Evolutionary conservation across 1,140 invertebrate species (phyloP), one percentile per base, ranked within the genome.

Genomic region (Harlomillsia oculata): DNA sequence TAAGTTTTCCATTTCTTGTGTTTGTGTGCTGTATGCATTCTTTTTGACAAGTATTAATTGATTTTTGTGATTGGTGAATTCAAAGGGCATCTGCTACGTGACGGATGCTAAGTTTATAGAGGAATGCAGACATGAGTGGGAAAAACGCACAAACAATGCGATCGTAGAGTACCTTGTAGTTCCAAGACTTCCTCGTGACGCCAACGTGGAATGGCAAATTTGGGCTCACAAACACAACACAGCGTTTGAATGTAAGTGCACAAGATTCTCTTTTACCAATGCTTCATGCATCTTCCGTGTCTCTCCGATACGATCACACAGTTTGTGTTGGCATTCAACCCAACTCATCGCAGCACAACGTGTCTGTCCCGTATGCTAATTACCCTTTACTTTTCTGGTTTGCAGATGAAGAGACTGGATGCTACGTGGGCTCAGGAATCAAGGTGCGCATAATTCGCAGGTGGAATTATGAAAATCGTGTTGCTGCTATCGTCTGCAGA

Each of bases 151-250:
- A n/a, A 87, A 87, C 52, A 89, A 87, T 74, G 83, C 85, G 39
- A 86, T 89, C 61, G 82, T 90, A 59, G 82, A 89, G 74, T 89
- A 85, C 74, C 82, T 90, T 43, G 84, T 92, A 36, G 82, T 93
- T 59, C 77, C 82, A 14, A 78, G 75, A 51, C 73, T 95, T 63
- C 90, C 91, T 0, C 78, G 82, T 26, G 77, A 74, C 68, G 88
- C 87, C n/a, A 74, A 82, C 14, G 81, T 94, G 3, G 89, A 94
- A 73, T 95, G 89, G 89, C 88, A 90, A 69, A 84, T 90, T 53
- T 87, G 85, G 84, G 86, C 85, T 25, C 86, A 90, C 72, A 78
- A 81, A 43, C 83, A 87, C 70, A 90, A 89, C 72, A 81, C 83
- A 72, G 79, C 83, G 63, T 89, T 89, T 69, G 84, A 89, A 70